Percentiles rank a stretch among this genome's conserved stretches.
phyloP scores from a whole-genome alignment of 2,113 vertebrate genomes.

The Paraplagusia blochii region DNA sequence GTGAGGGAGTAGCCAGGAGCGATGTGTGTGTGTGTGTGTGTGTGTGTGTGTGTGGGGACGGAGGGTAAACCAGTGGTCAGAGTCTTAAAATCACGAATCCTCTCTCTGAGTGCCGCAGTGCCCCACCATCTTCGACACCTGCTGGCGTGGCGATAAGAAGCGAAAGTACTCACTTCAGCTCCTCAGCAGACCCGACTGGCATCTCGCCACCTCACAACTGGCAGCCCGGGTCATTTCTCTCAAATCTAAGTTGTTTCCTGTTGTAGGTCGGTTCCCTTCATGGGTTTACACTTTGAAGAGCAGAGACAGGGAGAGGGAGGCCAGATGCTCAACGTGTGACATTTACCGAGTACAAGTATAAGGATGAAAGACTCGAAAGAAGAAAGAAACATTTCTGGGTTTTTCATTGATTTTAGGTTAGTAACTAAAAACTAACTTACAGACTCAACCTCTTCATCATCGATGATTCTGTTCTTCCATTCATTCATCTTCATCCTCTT shows the following conservation, averaged over 20 bases:
- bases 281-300: slow-evolving; percentile 4
- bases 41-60: slow-evolving; percentile 8
- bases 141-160: slow-evolving; percentile 57
- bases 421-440: too few species aligned
- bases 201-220: slow-evolving; percentile 36
- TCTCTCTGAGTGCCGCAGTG: slow-evolving; percentile 27
- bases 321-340: too few species aligned
- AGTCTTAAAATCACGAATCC: slow-evolving; percentile 52
- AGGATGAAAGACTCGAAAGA: neutral
- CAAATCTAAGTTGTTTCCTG: slow-evolving; percentile 29
- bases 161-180: slow-evolving; percentile 52
- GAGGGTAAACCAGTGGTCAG: slow-evolving; percentile 14
- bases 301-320: neutral
- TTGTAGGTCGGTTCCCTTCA: slow-evolving; percentile 34
- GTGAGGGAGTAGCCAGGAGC: neutral
- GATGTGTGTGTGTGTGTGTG: neutral
- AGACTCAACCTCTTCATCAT: too few species aligned
- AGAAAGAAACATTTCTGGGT: neutral
- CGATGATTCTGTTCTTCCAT: too few species aligned
- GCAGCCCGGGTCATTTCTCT: slow-evolving; percentile 30
- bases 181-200: slow-evolving; percentile 25
- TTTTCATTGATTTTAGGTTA: too few species aligned
- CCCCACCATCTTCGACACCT: slow-evolving; percentile 42
- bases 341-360: too few species aligned
- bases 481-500: too few species aligned